phyloP scores from a whole-genome alignment of 2,888 invertebrate species.

The Drosophila macrothrix region DNA sequence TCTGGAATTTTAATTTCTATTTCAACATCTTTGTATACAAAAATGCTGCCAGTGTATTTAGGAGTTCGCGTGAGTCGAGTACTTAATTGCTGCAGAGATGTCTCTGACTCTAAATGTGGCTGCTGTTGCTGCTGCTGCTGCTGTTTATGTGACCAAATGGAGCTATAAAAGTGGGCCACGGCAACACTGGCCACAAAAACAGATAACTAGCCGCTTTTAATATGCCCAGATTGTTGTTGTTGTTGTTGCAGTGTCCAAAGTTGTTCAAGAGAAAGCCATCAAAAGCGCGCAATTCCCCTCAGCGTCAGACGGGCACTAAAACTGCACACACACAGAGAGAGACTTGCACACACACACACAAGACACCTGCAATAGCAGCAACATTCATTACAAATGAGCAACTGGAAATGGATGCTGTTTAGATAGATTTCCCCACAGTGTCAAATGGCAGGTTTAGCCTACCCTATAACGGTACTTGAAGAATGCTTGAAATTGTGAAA shows the following conservation, averaged over 20 bases:
- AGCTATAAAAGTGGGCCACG: conserved; percentile 76
- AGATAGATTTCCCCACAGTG: conserved; percentile 75
- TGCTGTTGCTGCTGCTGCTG: conserved; percentile 16
- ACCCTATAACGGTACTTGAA: conserved; percentile 14
- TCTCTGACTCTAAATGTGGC: conserved; percentile 21
- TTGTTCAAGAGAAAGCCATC: conserved; percentile 75
- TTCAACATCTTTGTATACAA: background rate
- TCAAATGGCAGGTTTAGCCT: conserved; percentile 13
- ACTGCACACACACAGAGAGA: conserved; percentile 21
- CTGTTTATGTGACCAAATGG: conserved; percentile 60
- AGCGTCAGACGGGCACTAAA: conserved; percentile 57
- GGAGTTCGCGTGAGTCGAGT: conserved; percentile 7
- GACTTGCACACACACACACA: conserved; percentile 13
- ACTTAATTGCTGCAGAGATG: conserved; percentile 42
- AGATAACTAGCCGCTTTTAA: conserved; percentile 68
- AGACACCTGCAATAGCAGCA: conserved; percentile 47
- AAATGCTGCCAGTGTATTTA: conserved; percentile 24
- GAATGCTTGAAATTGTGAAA: conserved; percentile 1
- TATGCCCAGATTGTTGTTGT: conserved; percentile 42
- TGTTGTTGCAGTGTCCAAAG: conserved; percentile 60
- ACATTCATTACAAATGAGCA: conserved; percentile 15
- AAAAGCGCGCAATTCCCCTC: conserved; percentile 70
- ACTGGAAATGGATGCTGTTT: conserved; percentile 53
- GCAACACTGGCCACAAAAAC: conserved; percentile 58
- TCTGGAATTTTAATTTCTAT: background rate